Conservation (phyloP, 2,888 invertebrate species). For the Epistrophe grossulariae region DNA sequence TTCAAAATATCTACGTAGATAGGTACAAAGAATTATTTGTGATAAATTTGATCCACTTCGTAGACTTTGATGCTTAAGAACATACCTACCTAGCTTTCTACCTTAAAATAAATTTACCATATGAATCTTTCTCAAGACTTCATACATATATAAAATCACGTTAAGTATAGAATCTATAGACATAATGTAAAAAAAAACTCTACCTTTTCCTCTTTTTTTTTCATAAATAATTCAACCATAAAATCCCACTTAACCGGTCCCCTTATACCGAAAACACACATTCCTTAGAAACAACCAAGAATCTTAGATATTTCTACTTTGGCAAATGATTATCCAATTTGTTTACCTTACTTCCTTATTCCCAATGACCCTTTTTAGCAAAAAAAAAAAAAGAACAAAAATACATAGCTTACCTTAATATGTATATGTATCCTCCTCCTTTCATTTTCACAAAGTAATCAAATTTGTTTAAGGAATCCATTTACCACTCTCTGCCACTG, state of each 20-base stretch:
- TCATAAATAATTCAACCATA: slow-evolving; percentile 18
- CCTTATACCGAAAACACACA: not conserved
- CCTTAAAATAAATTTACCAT: too few relatives aligned
- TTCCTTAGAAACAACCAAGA: not conserved
- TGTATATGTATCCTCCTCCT: not conserved
- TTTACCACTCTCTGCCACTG: slow-evolving; percentile 36
- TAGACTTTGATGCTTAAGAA: too few relatives aligned
- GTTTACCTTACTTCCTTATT: not conserved
- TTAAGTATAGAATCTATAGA: not conserved
- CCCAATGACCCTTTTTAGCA: slow-evolving; percentile 4
- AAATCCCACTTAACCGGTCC: not conserved
- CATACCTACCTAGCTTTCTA: too few relatives aligned
- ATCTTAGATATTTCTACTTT: slow-evolving; percentile 3
- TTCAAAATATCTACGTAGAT: too few relatives aligned
- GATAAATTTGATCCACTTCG: too few relatives aligned
- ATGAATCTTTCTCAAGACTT: not conserved
- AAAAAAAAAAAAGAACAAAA: not conserved
- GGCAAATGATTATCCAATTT: slow-evolving; percentile 32
- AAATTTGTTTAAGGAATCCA: slow-evolving; percentile 46
- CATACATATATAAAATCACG: not conserved
- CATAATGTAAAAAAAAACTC: too few relatives aligned
- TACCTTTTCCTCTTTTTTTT: not conserved
- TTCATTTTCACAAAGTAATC: slow-evolving; percentile 21
- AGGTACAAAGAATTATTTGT: too few relatives aligned
- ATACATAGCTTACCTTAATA: too few relatives aligned